Conservation (phyloP, 2,113 vertebrate species). For the Cyanoliseus patagonus region DNA sequence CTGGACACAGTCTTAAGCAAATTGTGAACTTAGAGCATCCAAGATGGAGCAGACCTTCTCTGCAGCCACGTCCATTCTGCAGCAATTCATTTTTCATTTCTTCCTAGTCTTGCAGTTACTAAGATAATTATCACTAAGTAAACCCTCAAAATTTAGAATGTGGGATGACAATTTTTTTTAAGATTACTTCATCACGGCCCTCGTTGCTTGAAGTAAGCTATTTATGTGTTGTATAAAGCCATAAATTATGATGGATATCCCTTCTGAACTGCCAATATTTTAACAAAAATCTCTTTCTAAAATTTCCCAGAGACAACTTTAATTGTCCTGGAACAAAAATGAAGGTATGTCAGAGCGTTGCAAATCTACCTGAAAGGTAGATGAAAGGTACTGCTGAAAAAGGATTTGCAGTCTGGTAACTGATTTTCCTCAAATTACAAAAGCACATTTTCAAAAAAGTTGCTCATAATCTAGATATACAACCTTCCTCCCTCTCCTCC, state of each 20-base stretch:
- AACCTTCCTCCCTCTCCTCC: background rate
- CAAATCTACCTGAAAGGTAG: background rate
- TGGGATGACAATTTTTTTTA: background rate
- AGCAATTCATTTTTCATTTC: background rate
- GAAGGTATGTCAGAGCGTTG: background rate
- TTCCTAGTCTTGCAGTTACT: background rate
- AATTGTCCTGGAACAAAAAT: background rate
- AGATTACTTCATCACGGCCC: background rate
- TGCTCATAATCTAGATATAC: background rate
- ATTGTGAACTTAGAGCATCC: background rate
- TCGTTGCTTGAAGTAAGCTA: background rate
- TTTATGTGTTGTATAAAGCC: background rate
- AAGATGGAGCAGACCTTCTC: background rate
- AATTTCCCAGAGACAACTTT: background rate
- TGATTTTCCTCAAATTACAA: background rate
- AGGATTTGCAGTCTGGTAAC: background rate
- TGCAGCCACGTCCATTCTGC: background rate
- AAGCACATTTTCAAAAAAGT: background rate
- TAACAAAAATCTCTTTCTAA: background rate
- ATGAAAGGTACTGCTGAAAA: background rate
- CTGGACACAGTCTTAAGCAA: slow-evolving; percentile 15
- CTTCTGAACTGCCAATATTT: background rate
- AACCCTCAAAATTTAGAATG: background rate
- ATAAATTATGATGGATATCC: background rate
- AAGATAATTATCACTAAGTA: slow-evolving; percentile 33